Base-by-base conservation (phyloP, 2,797 vertebrate species). In the Alcedo atthis region DNA sequence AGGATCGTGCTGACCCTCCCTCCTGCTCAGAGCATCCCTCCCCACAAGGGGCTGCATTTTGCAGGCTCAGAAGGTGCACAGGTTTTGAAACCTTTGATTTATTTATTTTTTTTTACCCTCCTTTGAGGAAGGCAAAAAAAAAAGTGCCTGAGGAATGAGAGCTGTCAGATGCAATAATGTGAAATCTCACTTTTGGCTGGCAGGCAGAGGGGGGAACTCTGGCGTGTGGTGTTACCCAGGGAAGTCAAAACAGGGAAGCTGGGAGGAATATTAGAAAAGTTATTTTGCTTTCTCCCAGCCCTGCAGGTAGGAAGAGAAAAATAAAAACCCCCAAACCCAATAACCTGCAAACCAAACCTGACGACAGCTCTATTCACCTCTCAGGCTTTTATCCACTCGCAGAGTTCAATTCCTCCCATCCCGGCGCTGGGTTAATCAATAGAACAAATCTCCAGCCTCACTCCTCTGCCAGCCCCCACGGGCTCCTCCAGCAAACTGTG, bases 141-240 rank as follows among this genome's bases (percentile, higher is more conserved):
- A 81, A 93, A 92, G n/a, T 17, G 75, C 89, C 86, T 25, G 81
- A 96, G 93, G 92, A 87, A 88, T 40, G 66, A 83, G 75, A 92
- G 75, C 87, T 90, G 92, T 94, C 93, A 76, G 93, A 87, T 35
- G 76, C 87, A 89, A 81, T 95, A 75, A 95, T 1, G 42, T 54
- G 90, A 92, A 92, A 59, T 85, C 81, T 95, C 68, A 78, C 78
- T 92, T 22, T 49, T 22, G 91, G 85, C 74, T 63, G 89, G 51
- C 66, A 33, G 57, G 55, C 7, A 2, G 80, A 12, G 53, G n/a
- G 30, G 37, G 61, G 63, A 67, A 22, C 14, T 85, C 57, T 12
- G 37, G 58, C 0, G 0, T 26, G 25, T 12, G 49, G 59, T 4
- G 14, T 67, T 75, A 86, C 53, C 42, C 5, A 35, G 28, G 53